Evolutionary conservation across 23 tunicate species (phyloP), one percentile per base, ranked within the genome.

Genomic region (Oikopleura dioica): DNA sequence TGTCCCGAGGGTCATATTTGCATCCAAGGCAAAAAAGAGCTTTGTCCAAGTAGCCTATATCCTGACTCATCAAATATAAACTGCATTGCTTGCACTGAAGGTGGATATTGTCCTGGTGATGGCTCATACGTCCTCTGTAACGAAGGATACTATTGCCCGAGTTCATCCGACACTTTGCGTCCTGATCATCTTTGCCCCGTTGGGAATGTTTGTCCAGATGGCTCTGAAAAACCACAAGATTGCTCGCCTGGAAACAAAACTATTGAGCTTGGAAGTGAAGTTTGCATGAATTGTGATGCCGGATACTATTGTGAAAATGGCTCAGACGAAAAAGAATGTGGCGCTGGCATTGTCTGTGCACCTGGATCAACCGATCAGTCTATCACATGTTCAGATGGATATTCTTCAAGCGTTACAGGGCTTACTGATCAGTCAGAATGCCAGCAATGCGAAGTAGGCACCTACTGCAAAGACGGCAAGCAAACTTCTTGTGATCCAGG

Each of bases 121-220:
- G 80, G 76, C 35, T 68, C 51, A 16, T 79, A 76, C 1, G 35
- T 79, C 35, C 76, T 50, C 29, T 89, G 96, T 79, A 72, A 85
- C 67, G 35, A 51, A 36, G 96, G 96, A 35, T 78, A 44, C 55
- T 44, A 9, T 44, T 44, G 55, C 55, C 55, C 55, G 16, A 16
- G 16, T 16, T 9, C 16, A 9, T 44, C 55, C 9, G 9, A 9
- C 16, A 44, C 55, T 9, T 16, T 44, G 9, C 16, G 9, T 5
- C 55, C 55, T 5, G 55, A 44, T 5, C 9, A 44, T 44, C 9
- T 0, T 44, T 91, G 97, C 51, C 79, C 92, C 0, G 80, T 35
- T 34, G 97, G 97, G 30, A 37, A 68, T 38, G 85, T 82, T 63
- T 91, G 97, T 76, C 97, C 97, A 31, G 82, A 72, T 68, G 97